Percentiles rank a stretch among this genome's conserved stretches.
Conservation (phyloP, 2,888 invertebrate genomes). For the Xiphydria camelus region DNA sequence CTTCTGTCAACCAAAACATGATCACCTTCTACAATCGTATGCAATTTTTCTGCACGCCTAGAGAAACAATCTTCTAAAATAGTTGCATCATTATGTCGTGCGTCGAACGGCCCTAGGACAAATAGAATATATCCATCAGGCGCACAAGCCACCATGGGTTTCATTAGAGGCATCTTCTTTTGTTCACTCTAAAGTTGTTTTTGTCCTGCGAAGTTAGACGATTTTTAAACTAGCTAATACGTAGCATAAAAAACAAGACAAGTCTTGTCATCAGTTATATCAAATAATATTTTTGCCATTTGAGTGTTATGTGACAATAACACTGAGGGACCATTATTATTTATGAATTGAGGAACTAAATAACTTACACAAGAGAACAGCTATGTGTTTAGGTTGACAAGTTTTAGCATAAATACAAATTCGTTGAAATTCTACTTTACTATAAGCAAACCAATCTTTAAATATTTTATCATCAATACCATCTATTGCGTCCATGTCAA, state of each 20-base stretch:
- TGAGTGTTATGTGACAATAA: neutral
- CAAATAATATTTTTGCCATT: conserved; percentile 1
- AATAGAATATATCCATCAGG: conserved; percentile 12
- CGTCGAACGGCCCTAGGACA: conserved; percentile 11
- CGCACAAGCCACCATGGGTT: conserved; percentile 16
- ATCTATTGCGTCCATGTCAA: too few species aligned
- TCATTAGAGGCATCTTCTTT: conserved; percentile 12
- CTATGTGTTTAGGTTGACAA: too few species aligned
- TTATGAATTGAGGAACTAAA: conserved; percentile 4
- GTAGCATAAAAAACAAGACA: conserved; percentile 11
- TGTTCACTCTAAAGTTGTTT: conserved; percentile 17
- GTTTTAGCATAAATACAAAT: too few species aligned
- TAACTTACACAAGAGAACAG: too few species aligned
- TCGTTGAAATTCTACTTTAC: too few species aligned
- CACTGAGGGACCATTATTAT: conserved; percentile 4
- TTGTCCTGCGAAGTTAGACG: conserved; percentile 17
- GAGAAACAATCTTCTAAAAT: conserved; percentile 13
- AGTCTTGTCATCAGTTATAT: conserved; percentile 2
- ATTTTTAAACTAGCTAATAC: conserved; percentile 14
- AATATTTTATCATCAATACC: too few species aligned
- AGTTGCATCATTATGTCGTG: conserved; percentile 14
- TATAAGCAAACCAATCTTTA: neutral
- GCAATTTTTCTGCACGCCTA: neutral
- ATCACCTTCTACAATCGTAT: neutral
- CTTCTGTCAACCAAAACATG: conserved; percentile 4